Evolutionary conservation across 1,140 invertebrate species (phyloP).

Genomic region (Drosophila lini): DNA sequence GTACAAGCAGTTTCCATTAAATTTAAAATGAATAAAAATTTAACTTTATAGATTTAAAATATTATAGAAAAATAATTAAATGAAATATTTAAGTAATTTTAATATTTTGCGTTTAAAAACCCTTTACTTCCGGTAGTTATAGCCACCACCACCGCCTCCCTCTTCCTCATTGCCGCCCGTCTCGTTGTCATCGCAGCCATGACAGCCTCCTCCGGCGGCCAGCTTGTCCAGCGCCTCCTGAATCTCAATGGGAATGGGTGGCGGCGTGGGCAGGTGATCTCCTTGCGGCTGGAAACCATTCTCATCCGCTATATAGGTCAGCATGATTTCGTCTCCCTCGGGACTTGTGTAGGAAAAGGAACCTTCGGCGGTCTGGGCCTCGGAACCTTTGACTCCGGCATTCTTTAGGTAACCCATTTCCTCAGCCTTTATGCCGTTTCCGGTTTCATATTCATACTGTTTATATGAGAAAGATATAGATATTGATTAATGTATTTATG

Average conservation of each 20-base stretch:
- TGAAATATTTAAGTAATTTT: too few species aligned
- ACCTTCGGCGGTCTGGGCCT: constrained; percentile 88
- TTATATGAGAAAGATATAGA: neutral
- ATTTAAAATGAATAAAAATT: neutral
- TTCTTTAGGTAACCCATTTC: constrained; percentile 89
- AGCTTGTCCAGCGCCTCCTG: constrained; percentile 92
- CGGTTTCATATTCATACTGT: constrained; percentile 86
- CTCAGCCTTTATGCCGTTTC: constrained; percentile 88
- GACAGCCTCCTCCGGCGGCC: constrained; percentile 87
- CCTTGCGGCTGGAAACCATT: constrained; percentile 91
- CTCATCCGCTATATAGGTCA: constrained; percentile 92
- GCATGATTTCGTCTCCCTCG: constrained; percentile 88
- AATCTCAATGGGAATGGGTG: constrained; percentile 92
- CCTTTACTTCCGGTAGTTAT: constrained; percentile 57
- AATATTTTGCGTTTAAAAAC: neutral
- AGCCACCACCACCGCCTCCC: constrained; percentile 58
- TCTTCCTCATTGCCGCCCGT: constrained; percentile 71
- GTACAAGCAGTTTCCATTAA: neutral
- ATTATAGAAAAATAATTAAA: neutral
- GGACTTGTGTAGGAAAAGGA: constrained; percentile 90
- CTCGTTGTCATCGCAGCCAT: constrained; percentile 85
- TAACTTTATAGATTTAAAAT: accelerated
- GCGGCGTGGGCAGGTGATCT: constrained; percentile 90
- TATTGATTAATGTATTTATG: neutral
- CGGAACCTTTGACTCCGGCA: constrained; percentile 86